A percentile compares a stretch with the other conserved stretches of the same genome.
These are phyloP conservation scores for Drosophila merina DNA, from an alignment of 2,888 invertebrate genomes.

Conservation along the genomic window DNA sequence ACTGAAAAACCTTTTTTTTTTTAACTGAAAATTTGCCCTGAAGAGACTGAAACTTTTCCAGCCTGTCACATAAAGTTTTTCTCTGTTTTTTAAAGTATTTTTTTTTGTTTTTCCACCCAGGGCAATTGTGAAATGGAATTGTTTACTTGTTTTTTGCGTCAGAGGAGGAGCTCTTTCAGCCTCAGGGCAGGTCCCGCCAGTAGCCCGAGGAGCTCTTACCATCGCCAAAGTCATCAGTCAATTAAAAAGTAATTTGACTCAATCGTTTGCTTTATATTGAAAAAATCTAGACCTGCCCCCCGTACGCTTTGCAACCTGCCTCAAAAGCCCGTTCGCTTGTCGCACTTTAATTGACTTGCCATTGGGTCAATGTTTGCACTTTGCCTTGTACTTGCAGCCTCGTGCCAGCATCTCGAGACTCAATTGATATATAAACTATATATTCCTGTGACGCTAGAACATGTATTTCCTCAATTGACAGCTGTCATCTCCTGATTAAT, in stretches of 20 bases:
- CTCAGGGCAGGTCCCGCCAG: slow-evolving; percentile 11
- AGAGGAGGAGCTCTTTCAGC: slow-evolving; percentile 17
- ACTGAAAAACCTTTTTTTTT: background rate
- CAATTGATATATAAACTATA: slow-evolving; percentile 43
- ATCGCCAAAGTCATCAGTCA: slow-evolving; percentile 48
- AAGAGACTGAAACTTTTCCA: background rate
- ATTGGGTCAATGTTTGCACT: slow-evolving; percentile 51
- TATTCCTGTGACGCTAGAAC: slow-evolving; percentile 26
- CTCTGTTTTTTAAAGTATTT: slow-evolving; percentile 7
- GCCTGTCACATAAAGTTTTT: slow-evolving; percentile 15
- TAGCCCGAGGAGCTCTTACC: slow-evolving; percentile 29
- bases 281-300: slow-evolving; percentile 7
- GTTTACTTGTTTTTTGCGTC: slow-evolving; percentile 39
- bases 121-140: slow-evolving; percentile 44
- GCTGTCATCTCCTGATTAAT: slow-evolving; percentile 10
- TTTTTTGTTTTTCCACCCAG: slow-evolving; percentile 15
- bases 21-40: background rate
- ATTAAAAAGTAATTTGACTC: slow-evolving; percentile 53
- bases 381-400: slow-evolving; percentile 35
- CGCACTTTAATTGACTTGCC: slow-evolving; percentile 63
- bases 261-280: slow-evolving; percentile 61
- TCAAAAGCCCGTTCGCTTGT: slow-evolving; percentile 11
- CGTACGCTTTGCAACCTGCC: background rate
- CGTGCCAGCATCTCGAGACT: slow-evolving; percentile 8
- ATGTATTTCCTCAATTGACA: slow-evolving; percentile 16